Base-by-base conservation (phyloP, 92 coral and sea anemone species). In the Parazoanthus darwini region DNA sequence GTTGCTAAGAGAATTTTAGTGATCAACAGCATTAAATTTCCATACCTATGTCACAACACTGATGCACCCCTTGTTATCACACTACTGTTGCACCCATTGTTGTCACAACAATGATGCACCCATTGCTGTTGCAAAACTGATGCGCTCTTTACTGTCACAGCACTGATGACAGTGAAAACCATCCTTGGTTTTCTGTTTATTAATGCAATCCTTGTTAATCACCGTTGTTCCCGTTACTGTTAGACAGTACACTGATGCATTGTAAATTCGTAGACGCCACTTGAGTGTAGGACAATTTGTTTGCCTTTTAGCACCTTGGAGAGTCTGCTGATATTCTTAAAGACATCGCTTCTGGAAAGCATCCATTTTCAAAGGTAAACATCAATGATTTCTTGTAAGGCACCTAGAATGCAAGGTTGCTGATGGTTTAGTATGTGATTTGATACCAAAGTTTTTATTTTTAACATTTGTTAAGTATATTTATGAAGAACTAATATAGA, bases 311-410 rank as follows among this genome's bases (percentile, higher is more conserved):
- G 99, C 98, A 97, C 86, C 81, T 97, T 88, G 99, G 98, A 51
- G 97, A 95, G 42, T 87, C 96, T 36, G 92, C 96, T 23, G 88
- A 82, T 50, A 82, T 89, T 38, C 92, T 97, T 54, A 81, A 84
- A 66, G 97, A 97, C 87, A 86, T 97, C 77, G 85, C 93, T 51
- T 91, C 94, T 74, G 98, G 98, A 66, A 94, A 93, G 81, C 98
- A 92, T 74, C 94, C 99, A 59, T 97, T 95, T 87, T 95, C 99
- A 10, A 97, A 97, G 93, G 98, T 93, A 82, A 71, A 18, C 23
- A n/a, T 80, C 67, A 70, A 6, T 78, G 54, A 59, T 54, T 38
- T 50, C 15, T 10, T 44, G n/a, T 26, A 20, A 54, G 16, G 15
- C 26, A 58, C 33, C 42, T 23, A 8, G 86, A 15, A 68, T 39